These are phyloP conservation scores for Microhierax caerulescens DNA, from an alignment of 2,797 vertebrate genomes.

Conservation along the genomic window DNA sequence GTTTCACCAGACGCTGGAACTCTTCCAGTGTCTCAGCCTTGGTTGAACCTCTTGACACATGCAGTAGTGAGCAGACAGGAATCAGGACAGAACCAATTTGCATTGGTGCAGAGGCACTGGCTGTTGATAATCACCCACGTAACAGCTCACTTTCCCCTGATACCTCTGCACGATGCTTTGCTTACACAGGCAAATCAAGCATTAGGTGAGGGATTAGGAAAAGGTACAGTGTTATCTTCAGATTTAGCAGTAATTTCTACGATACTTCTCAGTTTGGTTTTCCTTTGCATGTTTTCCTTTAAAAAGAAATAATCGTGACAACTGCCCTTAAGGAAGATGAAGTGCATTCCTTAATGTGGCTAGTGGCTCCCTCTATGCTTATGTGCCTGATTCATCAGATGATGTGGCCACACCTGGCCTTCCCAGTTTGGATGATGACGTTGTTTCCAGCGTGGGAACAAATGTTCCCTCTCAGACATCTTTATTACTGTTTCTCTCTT, in stretches of 20 bases:
- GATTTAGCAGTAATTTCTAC: background rate
- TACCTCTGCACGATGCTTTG: background rate
- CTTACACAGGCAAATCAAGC: background rate
- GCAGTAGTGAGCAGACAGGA: background rate
- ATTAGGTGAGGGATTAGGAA: background rate
- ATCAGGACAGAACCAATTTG: background rate
- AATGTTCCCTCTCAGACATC: background rate
- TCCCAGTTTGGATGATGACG: background rate
- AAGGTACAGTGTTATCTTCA: background rate
- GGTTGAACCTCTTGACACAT: background rate
- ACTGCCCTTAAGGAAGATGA: background rate
- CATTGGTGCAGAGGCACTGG: background rate
- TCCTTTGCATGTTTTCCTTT: background rate
- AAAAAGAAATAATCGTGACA: background rate
- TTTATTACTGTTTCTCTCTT: background rate
- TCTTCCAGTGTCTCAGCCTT: background rate
- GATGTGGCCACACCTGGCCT: background rate
- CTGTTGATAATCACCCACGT: rapidly evolving
- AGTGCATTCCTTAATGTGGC: background rate
- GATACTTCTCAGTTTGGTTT: background rate
- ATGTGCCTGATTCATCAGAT: background rate
- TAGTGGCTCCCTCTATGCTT: background rate
- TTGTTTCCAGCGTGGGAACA: background rate
- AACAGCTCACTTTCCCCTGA: background rate
- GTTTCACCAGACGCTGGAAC: background rate